A percentile compares a stretch with the other conserved stretches of the same genome.
phyloP scores from a whole-genome alignment of 2,888 invertebrate species.

The Parnassius apollo region DNA sequence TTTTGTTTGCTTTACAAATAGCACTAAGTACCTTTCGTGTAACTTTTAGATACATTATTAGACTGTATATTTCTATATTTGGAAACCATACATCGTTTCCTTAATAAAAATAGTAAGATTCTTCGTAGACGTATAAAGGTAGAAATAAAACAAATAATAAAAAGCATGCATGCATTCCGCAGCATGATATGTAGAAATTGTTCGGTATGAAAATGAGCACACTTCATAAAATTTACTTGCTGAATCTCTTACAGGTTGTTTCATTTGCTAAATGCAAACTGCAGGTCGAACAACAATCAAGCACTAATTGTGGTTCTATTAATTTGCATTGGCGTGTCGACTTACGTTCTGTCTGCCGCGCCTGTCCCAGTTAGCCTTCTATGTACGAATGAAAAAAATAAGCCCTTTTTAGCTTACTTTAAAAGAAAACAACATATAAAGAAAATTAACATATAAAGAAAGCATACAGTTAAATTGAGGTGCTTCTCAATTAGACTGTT shows the following conservation, averaged over 20 bases:
- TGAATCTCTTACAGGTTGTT: conserved; percentile 61
- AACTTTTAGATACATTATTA: not conserved
- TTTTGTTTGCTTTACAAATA: conserved; percentile 71
- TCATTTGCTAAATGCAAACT: conserved; percentile 66
- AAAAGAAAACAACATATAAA: too few species aligned
- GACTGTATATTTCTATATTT: not conserved
- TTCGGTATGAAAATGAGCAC: conserved; percentile 43
- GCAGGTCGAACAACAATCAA: conserved; percentile 64
- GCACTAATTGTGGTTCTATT: conserved; percentile 72
- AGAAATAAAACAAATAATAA: too few species aligned
- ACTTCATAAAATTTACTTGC: conserved; percentile 57
- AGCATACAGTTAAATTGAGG: too few species aligned
- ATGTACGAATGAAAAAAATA: conserved; percentile 25
- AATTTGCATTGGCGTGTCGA: conserved; percentile 65
- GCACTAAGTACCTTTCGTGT: conserved; percentile 52
- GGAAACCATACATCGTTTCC: not conserved
- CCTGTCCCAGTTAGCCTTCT: conserved; percentile 41
- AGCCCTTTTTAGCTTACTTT: conserved; percentile 18
- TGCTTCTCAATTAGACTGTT: too few species aligned
- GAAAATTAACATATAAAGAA: too few species aligned
- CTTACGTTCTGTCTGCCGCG: conserved; percentile 43
- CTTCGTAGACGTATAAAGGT: too few species aligned
- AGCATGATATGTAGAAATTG: conserved; percentile 27
- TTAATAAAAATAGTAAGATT: not conserved
- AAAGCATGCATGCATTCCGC: not conserved